Evolutionary conservation across 2,113 vertebrate genomes (phyloP), one percentile per base, ranked within the genome.

Genomic region (Protobothrops flavoviridis): DNA sequence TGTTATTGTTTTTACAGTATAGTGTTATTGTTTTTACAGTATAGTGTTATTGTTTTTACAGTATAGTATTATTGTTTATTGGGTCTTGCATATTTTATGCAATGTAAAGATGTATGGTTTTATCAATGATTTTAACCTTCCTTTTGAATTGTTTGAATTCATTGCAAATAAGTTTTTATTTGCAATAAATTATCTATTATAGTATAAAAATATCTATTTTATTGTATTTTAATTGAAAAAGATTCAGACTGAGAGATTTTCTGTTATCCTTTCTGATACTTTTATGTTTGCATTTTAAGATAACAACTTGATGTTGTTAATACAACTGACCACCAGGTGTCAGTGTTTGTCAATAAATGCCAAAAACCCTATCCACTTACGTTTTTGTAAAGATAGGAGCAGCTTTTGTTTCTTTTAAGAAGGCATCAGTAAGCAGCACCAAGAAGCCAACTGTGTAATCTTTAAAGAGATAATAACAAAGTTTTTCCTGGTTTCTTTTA

Each of bases 321-420:
- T 90, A 61, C 52, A 89, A 3, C 0, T 0, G 74, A 26, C 97
- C 98, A 97, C 97, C 95, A 97, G 98, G 90, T 97, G 98, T 56
- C 98, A 97, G 94, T 24, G 56, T 97, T 95, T 97, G 69, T 94
- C 95, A 97, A 0, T 88, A 91, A 0, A 0, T 61, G 24, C 8
- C 91, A 93, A 94, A n/a, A 88, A 86, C 24, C 5, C 50, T 88
- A 50, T 10, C 57, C 55, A 61, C 61, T 39, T 90, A 61, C 93
- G 93, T 1, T 3, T 1, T 91, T 93, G 53, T 88, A 90, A 89
- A 33, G 4, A 93, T 93, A 95, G 92, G 4, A 94, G 88, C 93
- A 21, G 8, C 92, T 92, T 9, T 74, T 0, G 43, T 50, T 89
- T 2, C 91, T 95, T 94, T 95, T 87, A 45, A 39, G 23, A 57